phyloP scores from a whole-genome alignment of 2,797 vertebrate species.

The Pygocentrus nattereri region DNA sequence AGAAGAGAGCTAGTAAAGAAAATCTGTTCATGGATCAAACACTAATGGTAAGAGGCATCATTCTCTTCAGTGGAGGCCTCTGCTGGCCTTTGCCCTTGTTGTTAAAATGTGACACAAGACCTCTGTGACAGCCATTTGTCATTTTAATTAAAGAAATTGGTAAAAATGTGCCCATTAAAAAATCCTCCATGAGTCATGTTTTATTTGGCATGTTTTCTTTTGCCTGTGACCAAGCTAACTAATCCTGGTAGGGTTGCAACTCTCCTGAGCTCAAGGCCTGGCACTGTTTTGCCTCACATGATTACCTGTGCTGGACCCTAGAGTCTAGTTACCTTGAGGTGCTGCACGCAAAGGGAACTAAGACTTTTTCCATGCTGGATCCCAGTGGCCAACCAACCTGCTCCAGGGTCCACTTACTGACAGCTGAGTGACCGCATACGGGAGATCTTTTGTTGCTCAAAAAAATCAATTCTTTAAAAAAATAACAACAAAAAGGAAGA shows the following conservation, averaged over 20 bases:
- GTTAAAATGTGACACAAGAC: background rate
- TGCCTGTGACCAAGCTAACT: conserved; percentile 22
- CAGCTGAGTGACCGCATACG: background rate
- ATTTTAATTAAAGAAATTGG: background rate
- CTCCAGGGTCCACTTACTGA: conserved; percentile 23
- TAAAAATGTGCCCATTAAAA: background rate
- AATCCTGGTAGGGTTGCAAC: background rate
- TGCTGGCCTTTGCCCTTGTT: background rate
- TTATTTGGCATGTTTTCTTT: background rate
- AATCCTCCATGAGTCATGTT: background rate
- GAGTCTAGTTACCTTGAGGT: conserved; percentile 56
- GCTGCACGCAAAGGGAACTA: conserved; percentile 26
- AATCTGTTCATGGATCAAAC: background rate
- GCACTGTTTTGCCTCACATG: conserved; percentile 40
- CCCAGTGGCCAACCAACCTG: conserved; percentile 5
- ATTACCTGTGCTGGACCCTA: conserved; percentile 48
- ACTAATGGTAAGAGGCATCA: background rate
- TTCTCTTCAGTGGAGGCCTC: background rate
- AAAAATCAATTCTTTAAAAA: background rate
- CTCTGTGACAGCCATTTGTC: background rate
- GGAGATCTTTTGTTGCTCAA: conserved; percentile 4
- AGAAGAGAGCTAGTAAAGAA: too few relatives aligned
- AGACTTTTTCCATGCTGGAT: conserved; percentile 11
- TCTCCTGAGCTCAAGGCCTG: conserved; percentile 31
- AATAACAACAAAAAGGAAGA: background rate